Base-by-base conservation (phyloP, 2,113 vertebrate genomes). In the Hypomesus transpacificus region DNA sequence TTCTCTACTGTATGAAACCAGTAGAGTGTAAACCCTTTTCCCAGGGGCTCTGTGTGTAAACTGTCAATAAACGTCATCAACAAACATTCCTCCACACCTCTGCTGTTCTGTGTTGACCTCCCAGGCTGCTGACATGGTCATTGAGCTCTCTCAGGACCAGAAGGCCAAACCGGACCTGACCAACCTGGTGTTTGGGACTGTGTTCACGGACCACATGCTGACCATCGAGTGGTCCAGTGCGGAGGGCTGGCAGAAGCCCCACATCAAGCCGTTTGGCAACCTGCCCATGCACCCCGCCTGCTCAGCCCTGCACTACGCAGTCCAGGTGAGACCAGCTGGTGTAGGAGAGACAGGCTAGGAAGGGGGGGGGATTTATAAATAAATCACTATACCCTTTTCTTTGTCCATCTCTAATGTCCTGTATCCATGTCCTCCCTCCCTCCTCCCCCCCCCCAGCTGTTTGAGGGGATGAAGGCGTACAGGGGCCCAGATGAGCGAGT, bases 191-290 rank as follows among this genome's bases (percentile, higher is more conserved):
- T 98, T 98, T 21, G 95, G 96, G 69, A 83, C 88, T 0, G 87
- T 91, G 54, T 98, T 96, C 88, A 96, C 94, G 0, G 95, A 98
- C 84, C 95, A 97, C 85, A 98, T 98, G 96, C 76, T 98, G 81
- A 91, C 75, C 5, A 85, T 96, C 17, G 91, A 95, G 75, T 96
- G 96, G 96, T 94, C 90, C 18, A 70, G 16, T 1, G 70, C 75
- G 1, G 90, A 78, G 16, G 95, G 95, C 53, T 97, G 96, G 96
- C 89, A 93, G 87, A 88, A 89, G 50, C 96, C 96, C 0, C 85
- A 46, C 1, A 96, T 98, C 65, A 91, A 86, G 76, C 94, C 94
- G 0, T 88, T 98, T 21, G 86, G 91, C 46, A 94, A 95, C 83
- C 85, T 97, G 62, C 93, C 95, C 0, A 63, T 96, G 9, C 94